These are phyloP conservation scores for Halesus radiatus DNA, from an alignment of 1,140 invertebrate genomes.

Conservation along the genomic window DNA sequence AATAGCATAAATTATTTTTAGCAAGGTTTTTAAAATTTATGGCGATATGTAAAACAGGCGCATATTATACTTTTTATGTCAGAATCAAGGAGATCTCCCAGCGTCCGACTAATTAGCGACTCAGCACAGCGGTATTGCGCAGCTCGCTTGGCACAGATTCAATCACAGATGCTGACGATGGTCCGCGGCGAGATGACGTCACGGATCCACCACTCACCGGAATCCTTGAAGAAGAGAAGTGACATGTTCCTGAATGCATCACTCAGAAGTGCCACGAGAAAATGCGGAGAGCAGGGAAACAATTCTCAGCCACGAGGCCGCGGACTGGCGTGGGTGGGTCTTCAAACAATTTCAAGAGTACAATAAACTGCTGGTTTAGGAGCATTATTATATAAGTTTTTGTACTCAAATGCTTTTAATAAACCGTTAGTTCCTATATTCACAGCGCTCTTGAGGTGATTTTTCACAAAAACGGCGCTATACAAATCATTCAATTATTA, in stretches of 20 bases:
- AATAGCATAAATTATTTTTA: too few species aligned
- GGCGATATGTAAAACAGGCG: too few species aligned
- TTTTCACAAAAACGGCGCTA: too few species aligned
- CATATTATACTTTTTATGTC: background rate
- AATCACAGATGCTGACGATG: background rate
- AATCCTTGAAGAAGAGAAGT: slow-evolving; percentile 1
- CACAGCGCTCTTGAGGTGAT: too few species aligned
- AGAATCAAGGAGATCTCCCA: background rate
- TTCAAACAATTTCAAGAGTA: background rate
- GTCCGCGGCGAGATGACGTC: background rate
- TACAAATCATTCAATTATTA: too few species aligned
- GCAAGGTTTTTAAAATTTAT: too few species aligned
- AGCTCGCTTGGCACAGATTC: slow-evolving; percentile 18
- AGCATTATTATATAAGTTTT: too few species aligned
- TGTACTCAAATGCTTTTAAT: too few species aligned
- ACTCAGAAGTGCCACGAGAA: background rate
- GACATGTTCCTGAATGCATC: slow-evolving; percentile 24
- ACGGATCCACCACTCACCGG: background rate
- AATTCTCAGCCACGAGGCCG: background rate
- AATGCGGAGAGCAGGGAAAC: background rate
- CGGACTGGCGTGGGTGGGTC: background rate
- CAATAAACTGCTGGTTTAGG: background rate
- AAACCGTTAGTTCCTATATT: too few species aligned
- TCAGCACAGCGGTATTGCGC: background rate
- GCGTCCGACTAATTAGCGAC: too few species aligned